Evolutionary conservation across 2,888 invertebrate genomes (phyloP).

Genomic region (Eledona agricola): DNA sequence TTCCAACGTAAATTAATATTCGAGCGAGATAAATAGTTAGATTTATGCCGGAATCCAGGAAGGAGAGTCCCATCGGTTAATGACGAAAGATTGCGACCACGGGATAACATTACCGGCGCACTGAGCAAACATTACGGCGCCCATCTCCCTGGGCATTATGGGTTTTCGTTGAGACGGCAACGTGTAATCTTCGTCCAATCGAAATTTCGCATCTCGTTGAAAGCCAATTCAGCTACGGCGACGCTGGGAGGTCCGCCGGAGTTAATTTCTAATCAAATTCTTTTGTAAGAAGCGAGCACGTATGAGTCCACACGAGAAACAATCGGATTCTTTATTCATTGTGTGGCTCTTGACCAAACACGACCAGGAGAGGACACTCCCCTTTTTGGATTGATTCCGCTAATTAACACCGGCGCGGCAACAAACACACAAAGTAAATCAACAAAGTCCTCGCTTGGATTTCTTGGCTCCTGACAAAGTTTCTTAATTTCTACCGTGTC

Average conservation of each 20-base stretch:
- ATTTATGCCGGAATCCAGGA: constrained; percentile 29
- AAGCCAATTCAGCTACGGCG: constrained; percentile 15
- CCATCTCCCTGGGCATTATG: background rate
- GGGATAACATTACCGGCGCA: too few species aligned
- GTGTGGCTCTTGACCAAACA: constrained; percentile 4
- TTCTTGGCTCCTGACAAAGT: too few species aligned
- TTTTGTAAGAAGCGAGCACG: constrained; percentile 3
- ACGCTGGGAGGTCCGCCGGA: constrained; percentile 14
- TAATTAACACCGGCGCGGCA: too few species aligned
- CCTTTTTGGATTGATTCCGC: too few species aligned
- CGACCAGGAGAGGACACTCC: constrained; percentile 15
- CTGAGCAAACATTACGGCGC: background rate
- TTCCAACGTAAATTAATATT: constrained; percentile 41
- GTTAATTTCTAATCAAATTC: constrained; percentile 24
- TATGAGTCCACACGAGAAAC: constrained; percentile 13
- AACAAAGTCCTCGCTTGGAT: too few species aligned
- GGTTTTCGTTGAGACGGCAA: constrained; percentile 4
- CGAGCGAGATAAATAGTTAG: constrained; percentile 31
- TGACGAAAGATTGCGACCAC: background rate
- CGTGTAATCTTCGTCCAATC: constrained; percentile 20
- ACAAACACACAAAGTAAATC: too few species aligned
- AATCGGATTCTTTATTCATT: constrained; percentile 11
- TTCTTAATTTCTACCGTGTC: too few species aligned
- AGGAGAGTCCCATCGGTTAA: constrained; percentile 21
- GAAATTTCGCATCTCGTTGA: constrained; percentile 20